phyloP scores from a whole-genome alignment of 37 sponge, comb jelly and placozoan species.

The Mnemiopsis leidyi region DNA sequence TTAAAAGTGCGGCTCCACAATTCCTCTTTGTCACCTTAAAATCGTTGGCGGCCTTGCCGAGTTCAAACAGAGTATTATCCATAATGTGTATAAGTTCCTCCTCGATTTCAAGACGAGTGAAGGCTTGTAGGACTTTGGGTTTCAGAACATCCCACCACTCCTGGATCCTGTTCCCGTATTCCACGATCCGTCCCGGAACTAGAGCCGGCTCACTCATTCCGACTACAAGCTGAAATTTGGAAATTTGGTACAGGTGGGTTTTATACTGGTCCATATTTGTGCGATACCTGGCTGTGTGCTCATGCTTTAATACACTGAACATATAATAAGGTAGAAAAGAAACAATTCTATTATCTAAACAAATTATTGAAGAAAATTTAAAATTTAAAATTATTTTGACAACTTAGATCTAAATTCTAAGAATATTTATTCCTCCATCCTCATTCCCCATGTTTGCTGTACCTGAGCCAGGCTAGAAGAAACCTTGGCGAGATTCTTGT shows the following conservation, averaged over 20 bases:
- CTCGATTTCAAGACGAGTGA: neutral
- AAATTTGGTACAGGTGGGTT: neutral
- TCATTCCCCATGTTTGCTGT: too few species aligned
- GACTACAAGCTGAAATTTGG: neutral
- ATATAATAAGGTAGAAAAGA: too few species aligned
- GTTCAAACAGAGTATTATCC: neutral
- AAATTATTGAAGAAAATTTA: too few species aligned
- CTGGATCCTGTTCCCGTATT: neutral
- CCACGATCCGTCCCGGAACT: neutral
- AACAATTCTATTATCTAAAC: too few species aligned
- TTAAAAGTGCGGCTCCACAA: too few species aligned
- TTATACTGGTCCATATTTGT: too few species aligned
- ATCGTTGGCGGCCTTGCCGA: neutral
- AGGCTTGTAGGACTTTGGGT: neutral
- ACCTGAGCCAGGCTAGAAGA: neutral
- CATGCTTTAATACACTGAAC: too few species aligned
- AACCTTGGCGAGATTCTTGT: conserved; percentile 40
- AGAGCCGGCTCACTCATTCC: neutral
- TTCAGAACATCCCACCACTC: conserved; percentile 3
- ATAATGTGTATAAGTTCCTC: neutral
- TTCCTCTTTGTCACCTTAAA: too few species aligned
- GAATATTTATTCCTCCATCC: too few species aligned
- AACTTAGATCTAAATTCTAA: too few species aligned
- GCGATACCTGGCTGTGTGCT: too few species aligned
- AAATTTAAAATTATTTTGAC: too few species aligned